Conservation (phyloP, 2,797 vertebrate genomes). For the Coluber constrictor region DNA sequence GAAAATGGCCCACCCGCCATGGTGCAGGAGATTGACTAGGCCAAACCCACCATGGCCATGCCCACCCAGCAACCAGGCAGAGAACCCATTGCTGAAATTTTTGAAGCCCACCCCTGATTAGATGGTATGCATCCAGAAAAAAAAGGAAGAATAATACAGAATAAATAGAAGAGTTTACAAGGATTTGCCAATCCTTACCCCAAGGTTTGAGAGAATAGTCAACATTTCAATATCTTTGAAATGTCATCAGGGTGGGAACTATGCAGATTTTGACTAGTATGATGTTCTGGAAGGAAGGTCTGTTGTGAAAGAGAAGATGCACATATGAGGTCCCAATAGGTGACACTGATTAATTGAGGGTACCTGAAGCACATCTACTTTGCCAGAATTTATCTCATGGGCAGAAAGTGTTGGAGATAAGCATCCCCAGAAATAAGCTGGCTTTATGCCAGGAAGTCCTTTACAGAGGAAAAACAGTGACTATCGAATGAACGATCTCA, state of each 20-base stretch:
- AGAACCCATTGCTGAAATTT: no score
- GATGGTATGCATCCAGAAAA: background rate
- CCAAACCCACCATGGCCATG: no score
- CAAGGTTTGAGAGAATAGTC: background rate
- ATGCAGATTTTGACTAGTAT: background rate
- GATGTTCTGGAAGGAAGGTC: background rate
- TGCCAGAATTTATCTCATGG: background rate
- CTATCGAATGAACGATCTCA: background rate
- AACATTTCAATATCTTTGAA: background rate
- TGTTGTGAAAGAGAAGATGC: background rate
- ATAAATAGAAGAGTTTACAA: background rate
- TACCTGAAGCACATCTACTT: background rate
- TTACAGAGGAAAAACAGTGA: background rate
- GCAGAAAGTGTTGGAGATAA: background rate
- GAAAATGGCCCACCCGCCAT: no score
- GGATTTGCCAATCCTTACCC: background rate
- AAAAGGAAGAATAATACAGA: background rate
- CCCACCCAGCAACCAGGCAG: no score
- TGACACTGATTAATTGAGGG: background rate
- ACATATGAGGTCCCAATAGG: background rate
- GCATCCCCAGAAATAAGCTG: background rate
- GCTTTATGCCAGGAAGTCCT: background rate
- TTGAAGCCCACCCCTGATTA: background rate
- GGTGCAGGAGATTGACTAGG: no score
- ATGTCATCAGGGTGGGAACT: background rate